phyloP scores from a whole-genome alignment of 2,113 vertebrate species.

The Cisticola juncidis region DNA sequence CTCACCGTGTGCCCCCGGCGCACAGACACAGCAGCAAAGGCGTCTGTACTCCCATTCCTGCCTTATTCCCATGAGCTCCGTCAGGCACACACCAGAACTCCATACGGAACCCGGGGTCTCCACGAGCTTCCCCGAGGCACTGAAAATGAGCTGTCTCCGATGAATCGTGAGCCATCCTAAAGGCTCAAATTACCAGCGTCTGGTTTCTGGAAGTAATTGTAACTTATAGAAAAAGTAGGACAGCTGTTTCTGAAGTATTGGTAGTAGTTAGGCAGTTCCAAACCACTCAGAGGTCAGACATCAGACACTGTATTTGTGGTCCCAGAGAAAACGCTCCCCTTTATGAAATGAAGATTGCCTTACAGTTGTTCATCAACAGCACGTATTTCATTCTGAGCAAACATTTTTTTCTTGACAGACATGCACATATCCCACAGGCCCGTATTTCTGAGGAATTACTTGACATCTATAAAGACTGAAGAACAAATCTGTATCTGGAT shows the following conservation, averaged over 20 bases:
- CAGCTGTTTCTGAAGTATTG: not conserved
- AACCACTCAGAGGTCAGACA: not conserved
- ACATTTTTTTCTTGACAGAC: not conserved
- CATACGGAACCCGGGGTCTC: rapidly evolving
- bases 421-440: not conserved
- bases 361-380: not conserved
- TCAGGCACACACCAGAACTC: not conserved
- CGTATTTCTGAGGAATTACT: not conserved
- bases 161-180: not conserved
- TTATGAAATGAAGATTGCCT: not conserved
- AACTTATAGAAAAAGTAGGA: not conserved
- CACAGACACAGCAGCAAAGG: not conserved
- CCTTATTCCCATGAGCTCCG: not conserved
- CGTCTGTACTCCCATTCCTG: not conserved
- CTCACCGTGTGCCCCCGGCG: not conserved
- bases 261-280: not conserved
- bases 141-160: not conserved
- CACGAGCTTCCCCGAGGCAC: rapidly evolving
- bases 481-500: not conserved
- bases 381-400: not conserved
- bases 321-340: not conserved
- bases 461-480: not conserved
- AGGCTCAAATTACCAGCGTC: not conserved
- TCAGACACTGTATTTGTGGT: not conserved
- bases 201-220: not conserved